These are phyloP conservation scores for Mormoops blainvillei DNA, from an alignment of 2,113 vertebrate species.

Conservation along the genomic window DNA sequence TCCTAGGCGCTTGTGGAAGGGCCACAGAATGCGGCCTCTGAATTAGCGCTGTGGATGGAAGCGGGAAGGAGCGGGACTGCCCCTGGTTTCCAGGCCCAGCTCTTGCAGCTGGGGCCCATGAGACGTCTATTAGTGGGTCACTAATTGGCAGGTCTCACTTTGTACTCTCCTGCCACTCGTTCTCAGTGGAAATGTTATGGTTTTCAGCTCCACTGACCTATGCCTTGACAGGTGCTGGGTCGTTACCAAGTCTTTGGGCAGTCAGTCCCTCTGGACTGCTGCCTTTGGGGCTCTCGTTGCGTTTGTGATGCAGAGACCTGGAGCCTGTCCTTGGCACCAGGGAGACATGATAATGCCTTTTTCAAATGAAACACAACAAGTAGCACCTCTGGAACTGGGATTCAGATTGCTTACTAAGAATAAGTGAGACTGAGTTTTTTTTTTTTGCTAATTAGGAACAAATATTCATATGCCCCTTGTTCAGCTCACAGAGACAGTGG, in stretches of 20 bases:
- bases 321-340: constrained; percentile 42
- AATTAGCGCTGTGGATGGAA: neutral
- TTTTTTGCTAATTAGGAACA: constrained; percentile 51
- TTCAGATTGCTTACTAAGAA: constrained; percentile 1
- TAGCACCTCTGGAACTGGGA: neutral
- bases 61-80: neutral
- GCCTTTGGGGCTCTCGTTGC: constrained; percentile 61
- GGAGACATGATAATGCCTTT: constrained; percentile 44
- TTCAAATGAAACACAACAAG: constrained; percentile 71
- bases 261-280: constrained; percentile 41
- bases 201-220: constrained; percentile 47
- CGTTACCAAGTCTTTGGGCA: constrained; percentile 57
- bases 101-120: neutral
- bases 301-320: neutral
- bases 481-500: neutral
- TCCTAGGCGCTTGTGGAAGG: neutral
- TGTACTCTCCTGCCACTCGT: neutral
- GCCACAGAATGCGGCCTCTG: neutral
- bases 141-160: constrained; percentile 13
- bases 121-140: neutral
- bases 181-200: constrained; percentile 35
- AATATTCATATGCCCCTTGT: neutral
- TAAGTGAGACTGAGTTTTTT: constrained; percentile 2
- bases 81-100: neutral
- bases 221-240: constrained; percentile 62